Evolutionary conservation across 2,888 invertebrate genomes (phyloP).

Genomic region (Ectemnius lituratus): DNA sequence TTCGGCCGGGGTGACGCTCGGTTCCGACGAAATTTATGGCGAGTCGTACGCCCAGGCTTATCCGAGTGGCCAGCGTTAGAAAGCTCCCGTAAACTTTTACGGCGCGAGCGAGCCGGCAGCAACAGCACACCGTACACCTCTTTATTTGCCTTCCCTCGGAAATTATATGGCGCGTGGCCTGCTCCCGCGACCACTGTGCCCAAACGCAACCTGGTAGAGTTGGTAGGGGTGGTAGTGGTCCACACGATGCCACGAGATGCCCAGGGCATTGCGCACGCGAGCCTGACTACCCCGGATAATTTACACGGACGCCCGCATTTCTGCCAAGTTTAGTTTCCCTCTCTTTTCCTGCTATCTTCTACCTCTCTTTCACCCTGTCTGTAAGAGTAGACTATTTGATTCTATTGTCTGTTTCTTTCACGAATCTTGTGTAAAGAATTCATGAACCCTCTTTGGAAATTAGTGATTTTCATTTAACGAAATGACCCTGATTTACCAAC

Average conservation of each 20-base stretch:
- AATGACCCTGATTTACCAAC: too few species aligned
- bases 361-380: too few species aligned
- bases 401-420: too few species aligned
- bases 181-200: slow-evolving; percentile 38
- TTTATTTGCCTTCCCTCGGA: slow-evolving; percentile 53
- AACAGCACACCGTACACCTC: slow-evolving; percentile 22
- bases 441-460: too few species aligned
- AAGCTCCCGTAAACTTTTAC: slow-evolving; percentile 61
- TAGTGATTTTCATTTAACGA: too few species aligned
- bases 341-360: too few species aligned
- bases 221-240: slow-evolving; percentile 5
- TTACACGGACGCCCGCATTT: slow-evolving; percentile 33
- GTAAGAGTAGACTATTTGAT: too few species aligned
- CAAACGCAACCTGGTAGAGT: not conserved
- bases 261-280: slow-evolving; percentile 10
- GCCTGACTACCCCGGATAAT: slow-evolving; percentile 39
- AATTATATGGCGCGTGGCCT: slow-evolving; percentile 72
- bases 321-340: too few species aligned
- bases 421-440: too few species aligned
- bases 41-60: slow-evolving; percentile 66
- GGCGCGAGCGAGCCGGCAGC: slow-evolving; percentile 28
- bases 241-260: not conserved
- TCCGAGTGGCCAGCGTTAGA: slow-evolving; percentile 40
- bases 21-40: slow-evolving; percentile 50
- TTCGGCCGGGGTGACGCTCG: slow-evolving; percentile 11